Percentiles rank a stretch among this genome's conserved stretches.
phyloP scores from a whole-genome alignment of 1,140 invertebrate species.

The Nebria ingens region DNA sequence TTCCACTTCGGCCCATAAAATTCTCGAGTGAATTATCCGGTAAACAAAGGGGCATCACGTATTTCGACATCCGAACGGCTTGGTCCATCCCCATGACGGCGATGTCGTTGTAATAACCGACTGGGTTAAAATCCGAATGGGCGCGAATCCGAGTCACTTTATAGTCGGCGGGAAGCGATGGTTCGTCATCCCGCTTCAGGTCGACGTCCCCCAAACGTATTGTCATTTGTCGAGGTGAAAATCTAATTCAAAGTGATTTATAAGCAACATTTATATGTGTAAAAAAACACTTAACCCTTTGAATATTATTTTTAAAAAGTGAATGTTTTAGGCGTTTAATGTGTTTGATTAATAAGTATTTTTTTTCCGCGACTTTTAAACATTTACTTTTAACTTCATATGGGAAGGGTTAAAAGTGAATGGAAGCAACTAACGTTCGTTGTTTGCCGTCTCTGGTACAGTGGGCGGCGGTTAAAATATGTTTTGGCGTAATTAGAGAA shows the following conservation, averaged over 20 bases:
- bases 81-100: conserved; percentile 65
- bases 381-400: not conserved
- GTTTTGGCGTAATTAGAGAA: conserved; percentile 65
- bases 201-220: conserved; percentile 83
- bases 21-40: conserved; percentile 50
- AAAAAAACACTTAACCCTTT: too few species aligned
- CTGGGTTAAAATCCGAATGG: conserved; percentile 69
- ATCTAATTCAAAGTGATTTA: conserved; percentile 15
- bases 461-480: conserved; percentile 85
- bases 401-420: too few species aligned
- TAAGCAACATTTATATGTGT: too few species aligned
- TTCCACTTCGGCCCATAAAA: conserved; percentile 62
- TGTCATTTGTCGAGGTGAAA: conserved; percentile 59
- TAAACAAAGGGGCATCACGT: conserved; percentile 80
- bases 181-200: conserved; percentile 68
- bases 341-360: not conserved
- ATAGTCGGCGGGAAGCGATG: conserved; percentile 65
- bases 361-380: not conserved
- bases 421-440: conserved; percentile 68
- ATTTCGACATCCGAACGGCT: conserved; percentile 65
- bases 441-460: conserved; percentile 79
- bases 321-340: too few species aligned
- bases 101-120: conserved; percentile 88
- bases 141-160: conserved; percentile 64
- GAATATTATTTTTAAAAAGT: too few species aligned